Evolutionary conservation across 2,113 vertebrate genomes (phyloP).

Genomic region (Elephas maximus): DNA sequence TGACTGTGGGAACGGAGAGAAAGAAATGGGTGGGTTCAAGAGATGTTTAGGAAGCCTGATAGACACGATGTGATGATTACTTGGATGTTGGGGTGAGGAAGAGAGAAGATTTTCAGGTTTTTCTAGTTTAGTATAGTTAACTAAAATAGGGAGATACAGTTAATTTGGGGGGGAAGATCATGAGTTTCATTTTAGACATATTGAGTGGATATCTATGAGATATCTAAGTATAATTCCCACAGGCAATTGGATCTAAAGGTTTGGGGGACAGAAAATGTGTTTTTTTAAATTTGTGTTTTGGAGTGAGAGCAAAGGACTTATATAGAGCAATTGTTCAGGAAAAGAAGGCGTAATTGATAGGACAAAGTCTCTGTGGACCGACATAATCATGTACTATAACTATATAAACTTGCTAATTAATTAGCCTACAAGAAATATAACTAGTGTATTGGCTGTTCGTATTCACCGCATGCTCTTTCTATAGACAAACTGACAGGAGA

Average conservation of each 20-base stretch:
- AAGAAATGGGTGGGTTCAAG: not conserved
- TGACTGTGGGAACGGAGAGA: not conserved
- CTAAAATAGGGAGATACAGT: not conserved
- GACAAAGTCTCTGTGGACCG: not conserved
- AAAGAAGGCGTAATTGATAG: not conserved
- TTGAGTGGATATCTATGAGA: not conserved
- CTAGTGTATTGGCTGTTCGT: not conserved
- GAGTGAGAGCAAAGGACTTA: not conserved
- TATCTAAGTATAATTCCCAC: not conserved
- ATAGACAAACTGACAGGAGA: not conserved
- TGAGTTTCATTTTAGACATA: not conserved
- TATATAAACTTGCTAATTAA: not conserved
- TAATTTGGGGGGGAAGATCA: not conserved
- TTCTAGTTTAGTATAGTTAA: conserved; percentile 3
- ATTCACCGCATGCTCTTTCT: not conserved
- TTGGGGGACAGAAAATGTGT: not conserved
- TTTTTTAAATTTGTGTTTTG: conserved; percentile 8
- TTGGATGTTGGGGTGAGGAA: not conserved
- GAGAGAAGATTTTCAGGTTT: not conserved
- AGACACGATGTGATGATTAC: not conserved
- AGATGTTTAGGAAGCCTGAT: not conserved
- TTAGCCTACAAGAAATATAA: not conserved
- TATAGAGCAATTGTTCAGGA: not conserved
- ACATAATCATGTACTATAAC: not conserved
- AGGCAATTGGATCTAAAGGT: not conserved